These are phyloP conservation scores for Laterallus jamaicensis DNA, from an alignment of 2,113 vertebrate genomes.

Conservation along the genomic window DNA sequence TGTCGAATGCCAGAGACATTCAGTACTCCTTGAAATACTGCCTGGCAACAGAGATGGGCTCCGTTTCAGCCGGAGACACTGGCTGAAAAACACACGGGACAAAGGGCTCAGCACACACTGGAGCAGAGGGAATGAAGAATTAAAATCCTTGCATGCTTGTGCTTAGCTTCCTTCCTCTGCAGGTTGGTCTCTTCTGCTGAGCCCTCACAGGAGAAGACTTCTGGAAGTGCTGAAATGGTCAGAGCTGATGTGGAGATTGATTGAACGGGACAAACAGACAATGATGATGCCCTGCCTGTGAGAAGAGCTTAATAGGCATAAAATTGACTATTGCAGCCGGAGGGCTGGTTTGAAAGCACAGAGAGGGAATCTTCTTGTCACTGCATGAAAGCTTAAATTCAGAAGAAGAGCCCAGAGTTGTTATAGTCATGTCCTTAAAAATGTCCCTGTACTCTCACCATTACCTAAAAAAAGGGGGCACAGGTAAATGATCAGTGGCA, in stretches of 20 bases:
- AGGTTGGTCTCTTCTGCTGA: not conserved
- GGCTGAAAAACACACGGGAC: not conserved
- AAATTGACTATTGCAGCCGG: not conserved
- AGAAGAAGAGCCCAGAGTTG: not conserved
- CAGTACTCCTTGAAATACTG: not conserved
- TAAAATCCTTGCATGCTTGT: accelerated
- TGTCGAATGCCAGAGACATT: not conserved
- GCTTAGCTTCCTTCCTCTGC: not conserved
- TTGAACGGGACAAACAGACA: conserved; percentile 9
- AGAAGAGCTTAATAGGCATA: conserved; percentile 45
- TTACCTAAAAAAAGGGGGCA: accelerated
- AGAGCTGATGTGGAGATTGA: not conserved
- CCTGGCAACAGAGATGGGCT: not conserved
- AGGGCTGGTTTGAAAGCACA: not conserved
- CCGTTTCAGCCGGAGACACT: accelerated
- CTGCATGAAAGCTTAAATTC: not conserved
- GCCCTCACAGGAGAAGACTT: not conserved
- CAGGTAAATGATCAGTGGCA: not conserved
- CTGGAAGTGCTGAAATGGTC: not conserved
- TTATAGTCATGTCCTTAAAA: not conserved
- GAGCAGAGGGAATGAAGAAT: not conserved
- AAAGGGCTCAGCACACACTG: accelerated
- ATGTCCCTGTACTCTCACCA: not conserved
- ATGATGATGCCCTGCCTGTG: not conserved
- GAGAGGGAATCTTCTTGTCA: not conserved